phyloP scores from a whole-genome alignment of 2,888 invertebrate genomes.

The Brachypterus glaber region DNA sequence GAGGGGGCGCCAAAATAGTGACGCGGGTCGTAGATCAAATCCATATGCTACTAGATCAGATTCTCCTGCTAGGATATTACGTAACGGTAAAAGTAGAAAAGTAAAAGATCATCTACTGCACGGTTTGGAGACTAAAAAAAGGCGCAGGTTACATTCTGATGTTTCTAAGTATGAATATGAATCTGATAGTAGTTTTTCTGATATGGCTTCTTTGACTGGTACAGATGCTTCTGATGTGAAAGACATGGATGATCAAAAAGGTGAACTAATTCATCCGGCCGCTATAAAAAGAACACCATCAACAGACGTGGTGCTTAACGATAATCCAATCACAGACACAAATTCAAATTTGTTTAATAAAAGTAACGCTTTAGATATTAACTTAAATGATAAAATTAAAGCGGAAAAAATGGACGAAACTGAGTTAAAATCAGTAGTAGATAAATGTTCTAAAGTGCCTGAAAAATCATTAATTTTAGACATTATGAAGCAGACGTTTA shows the following conservation, averaged over 20 bases:
- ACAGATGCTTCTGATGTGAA: slow-evolving; percentile 28
- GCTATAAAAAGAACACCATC: slow-evolving; percentile 19
- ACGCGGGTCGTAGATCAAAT: slow-evolving; percentile 34
- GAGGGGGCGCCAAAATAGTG: slow-evolving; percentile 30
- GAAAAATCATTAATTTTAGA: slow-evolving; percentile 46
- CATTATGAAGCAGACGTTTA: slow-evolving; percentile 52
- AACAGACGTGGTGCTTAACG: slow-evolving; percentile 18
- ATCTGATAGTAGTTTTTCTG: slow-evolving; percentile 54
- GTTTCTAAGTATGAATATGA: slow-evolving; percentile 52
- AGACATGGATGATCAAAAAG: slow-evolving; percentile 17
- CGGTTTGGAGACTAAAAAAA: slow-evolving; percentile 45
- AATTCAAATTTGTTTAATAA: slow-evolving; percentile 35
- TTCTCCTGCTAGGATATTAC: slow-evolving; percentile 48
- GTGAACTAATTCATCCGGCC: slow-evolving; percentile 9
- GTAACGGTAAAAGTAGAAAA: slow-evolving; percentile 59
- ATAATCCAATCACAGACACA: slow-evolving; percentile 26
- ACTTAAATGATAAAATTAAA: slow-evolving; percentile 17
- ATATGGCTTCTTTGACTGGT: slow-evolving; percentile 38
- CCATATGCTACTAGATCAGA: slow-evolving; percentile 55
- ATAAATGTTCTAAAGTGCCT: slow-evolving; percentile 42
- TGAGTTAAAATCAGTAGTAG: slow-evolving; percentile 16
- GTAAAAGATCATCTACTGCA: slow-evolving; percentile 49
- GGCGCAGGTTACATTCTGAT: slow-evolving; percentile 49
- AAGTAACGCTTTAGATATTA: slow-evolving; percentile 22
- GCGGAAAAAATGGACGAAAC: slow-evolving; percentile 9